Conservation (phyloP, 1,140 invertebrate species). For the Achroia grisella region DNA sequence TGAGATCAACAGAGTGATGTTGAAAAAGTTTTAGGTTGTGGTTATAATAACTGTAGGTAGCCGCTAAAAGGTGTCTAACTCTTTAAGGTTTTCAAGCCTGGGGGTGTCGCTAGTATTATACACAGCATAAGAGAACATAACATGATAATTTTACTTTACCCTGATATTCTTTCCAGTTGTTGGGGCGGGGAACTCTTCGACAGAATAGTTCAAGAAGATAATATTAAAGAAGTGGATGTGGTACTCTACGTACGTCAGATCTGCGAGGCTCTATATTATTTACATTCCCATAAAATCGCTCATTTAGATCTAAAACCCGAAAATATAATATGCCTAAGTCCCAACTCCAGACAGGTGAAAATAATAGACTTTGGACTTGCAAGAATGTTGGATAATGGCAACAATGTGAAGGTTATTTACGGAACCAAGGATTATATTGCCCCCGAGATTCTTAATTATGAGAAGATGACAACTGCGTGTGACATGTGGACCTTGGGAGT, state of each 20-base stretch:
- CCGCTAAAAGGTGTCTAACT: too few relatives aligned
- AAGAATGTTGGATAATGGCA: slow-evolving; percentile 78
- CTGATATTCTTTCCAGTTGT: slow-evolving; percentile 79
- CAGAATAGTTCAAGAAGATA: slow-evolving; percentile 92
- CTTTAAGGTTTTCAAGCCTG: too few relatives aligned
- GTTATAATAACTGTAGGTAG: too few relatives aligned
- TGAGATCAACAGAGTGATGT: too few relatives aligned
- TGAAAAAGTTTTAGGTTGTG: too few relatives aligned
- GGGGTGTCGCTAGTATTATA: too few relatives aligned
- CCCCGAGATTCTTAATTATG: slow-evolving; percentile 95
- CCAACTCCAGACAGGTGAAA: slow-evolving; percentile 86
- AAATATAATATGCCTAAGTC: slow-evolving; percentile 92
- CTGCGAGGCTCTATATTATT: slow-evolving; percentile 91
- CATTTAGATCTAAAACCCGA: slow-evolving; percentile 96
- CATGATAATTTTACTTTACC: too few relatives aligned
- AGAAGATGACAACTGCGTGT: slow-evolving; percentile 87
- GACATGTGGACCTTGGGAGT: slow-evolving; percentile 97
- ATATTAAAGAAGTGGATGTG: slow-evolving; percentile 93
- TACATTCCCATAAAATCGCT: slow-evolving; percentile 89
- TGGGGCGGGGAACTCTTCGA: slow-evolving; percentile 95
- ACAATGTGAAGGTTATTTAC: slow-evolving; percentile 85
- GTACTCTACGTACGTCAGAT: slow-evolving; percentile 94
- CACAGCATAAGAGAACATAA: too few relatives aligned
- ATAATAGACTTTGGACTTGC: slow-evolving; percentile 95
- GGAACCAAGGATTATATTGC: slow-evolving; percentile 96